Conservation (phyloP, 1,140 invertebrate genomes). For the Pemphigus obesinymphae region DNA sequence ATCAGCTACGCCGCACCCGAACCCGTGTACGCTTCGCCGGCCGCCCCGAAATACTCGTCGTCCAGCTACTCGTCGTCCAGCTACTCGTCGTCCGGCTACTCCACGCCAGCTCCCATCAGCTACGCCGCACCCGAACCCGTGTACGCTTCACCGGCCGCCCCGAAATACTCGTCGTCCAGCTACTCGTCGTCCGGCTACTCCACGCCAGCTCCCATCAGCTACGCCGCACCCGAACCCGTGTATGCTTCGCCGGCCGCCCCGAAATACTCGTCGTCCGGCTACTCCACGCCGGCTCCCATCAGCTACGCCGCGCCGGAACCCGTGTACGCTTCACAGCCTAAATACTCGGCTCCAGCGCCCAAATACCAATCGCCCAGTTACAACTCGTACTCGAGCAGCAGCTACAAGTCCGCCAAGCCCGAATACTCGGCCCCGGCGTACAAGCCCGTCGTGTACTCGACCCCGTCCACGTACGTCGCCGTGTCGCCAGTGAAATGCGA, state of each 20-base stretch:
- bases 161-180: background rate
- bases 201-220: background rate
- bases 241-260: background rate
- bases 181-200: background rate
- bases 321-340: background rate
- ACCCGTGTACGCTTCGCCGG: background rate
- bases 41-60: background rate
- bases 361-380: conserved; percentile 9
- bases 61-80: background rate
- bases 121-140: background rate
- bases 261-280: background rate
- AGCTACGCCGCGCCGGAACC: conserved; percentile 27
- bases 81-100: background rate
- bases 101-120: background rate
- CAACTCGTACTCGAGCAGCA: conserved; percentile 34
- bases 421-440: background rate
- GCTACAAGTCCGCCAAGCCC: conserved; percentile 18
- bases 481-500: conserved; percentile 1
- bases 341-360: background rate
- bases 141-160: background rate
- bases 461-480: background rate
- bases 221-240: background rate
- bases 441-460: background rate
- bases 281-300: background rate
- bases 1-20: background rate